A percentile compares a stretch with the other conserved stretches of the same genome.
Conservation (phyloP, 2,888 invertebrate genomes). For the Tipula confusa region DNA sequence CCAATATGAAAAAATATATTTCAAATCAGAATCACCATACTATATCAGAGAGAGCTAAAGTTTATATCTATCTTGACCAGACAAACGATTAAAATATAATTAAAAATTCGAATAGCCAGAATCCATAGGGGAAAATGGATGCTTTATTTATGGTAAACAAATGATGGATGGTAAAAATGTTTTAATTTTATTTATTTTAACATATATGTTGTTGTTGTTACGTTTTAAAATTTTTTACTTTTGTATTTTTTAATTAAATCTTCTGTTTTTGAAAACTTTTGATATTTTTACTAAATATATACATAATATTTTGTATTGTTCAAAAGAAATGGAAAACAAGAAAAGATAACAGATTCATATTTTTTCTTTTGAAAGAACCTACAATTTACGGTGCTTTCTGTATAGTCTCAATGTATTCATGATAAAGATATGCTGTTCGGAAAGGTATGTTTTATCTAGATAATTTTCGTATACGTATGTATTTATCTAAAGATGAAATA, state of each 20-base stretch:
- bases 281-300: neutral
- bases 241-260: neutral
- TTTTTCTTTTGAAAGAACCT: neutral
- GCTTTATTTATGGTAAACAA: neutral
- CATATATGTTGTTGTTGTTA: neutral
- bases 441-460: neutral
- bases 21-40: too few species aligned
- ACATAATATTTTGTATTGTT: neutral
- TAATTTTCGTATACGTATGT: neutral
- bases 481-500: neutral
- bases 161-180: neutral
- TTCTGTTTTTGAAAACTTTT: neutral
- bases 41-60: too few species aligned
- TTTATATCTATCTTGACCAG: too few species aligned
- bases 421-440: neutral
- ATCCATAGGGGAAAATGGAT: neutral
- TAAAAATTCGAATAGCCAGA: neutral
- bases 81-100: neutral
- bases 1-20: too few species aligned
- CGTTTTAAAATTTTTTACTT: neutral
- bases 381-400: neutral
- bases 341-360: neutral
- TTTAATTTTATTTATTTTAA: neutral
- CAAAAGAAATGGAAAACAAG: neutral
- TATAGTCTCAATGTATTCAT: neutral